Evolutionary conservation across 2,797 vertebrate species (phyloP), one percentile per base, ranked within the genome.

Genomic region (Esox lucius): DNA sequence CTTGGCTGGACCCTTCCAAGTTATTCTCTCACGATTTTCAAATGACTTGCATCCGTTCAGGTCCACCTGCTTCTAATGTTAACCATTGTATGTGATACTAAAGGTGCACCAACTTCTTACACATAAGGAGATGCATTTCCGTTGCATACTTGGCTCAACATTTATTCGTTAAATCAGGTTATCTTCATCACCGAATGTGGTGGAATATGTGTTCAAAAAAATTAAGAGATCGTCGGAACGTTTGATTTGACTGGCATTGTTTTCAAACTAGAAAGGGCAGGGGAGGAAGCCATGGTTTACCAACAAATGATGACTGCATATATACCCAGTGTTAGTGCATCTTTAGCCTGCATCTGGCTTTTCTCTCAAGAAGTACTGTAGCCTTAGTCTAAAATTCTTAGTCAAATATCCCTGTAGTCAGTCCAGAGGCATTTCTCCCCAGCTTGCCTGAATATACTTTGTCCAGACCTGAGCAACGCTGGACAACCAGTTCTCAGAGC

Each of bases 401-500:
- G 24, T 19, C 22, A 4, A 51, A 70, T 51, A 68, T 39, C 28
- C 2, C 33, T 24, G 56, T 67, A 67, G 67, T 46, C 78, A 49
- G 68, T 71, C 26, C 31, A 61, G 19, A 39, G 49, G 17, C 39
- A 16, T 62, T 75, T 24, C 70, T 28, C 67, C 19, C n/a, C 39
- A 62, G 46, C 42, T 75, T 72, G 78, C 69, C 76, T 73, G 67
- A 71, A 70, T 81, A 80, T 74, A 70, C 83, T 46, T 46, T 83
- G 84, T 79, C 80, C 75, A 81, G 83, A 84, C 86, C 81, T 86
- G 80, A 28, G 79, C 70, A 72, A 76, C 64, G 68, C 83, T 81
- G 84, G 83, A 88, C 86, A 87, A 86, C 85, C 78, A 75, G 83
- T 80, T 81, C 26, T 2, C 33, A 6, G n/a, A 66, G 71, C 78